These are phyloP conservation scores for Oreochromis mossambicus DNA, from an alignment of 2,797 vertebrate genomes.

Conservation along the genomic window DNA sequence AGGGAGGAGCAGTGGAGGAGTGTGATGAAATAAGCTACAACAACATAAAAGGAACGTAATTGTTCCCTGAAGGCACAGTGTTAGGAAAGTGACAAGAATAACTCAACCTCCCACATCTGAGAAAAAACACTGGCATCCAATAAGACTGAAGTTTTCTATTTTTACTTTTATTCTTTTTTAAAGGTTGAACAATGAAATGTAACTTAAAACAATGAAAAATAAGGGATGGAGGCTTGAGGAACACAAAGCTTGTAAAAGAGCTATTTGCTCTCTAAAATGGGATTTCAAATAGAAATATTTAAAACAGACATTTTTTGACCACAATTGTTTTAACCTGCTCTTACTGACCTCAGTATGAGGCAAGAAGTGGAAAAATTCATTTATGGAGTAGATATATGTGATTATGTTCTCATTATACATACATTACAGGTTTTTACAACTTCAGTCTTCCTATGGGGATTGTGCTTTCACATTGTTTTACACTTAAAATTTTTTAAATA, in stretches of 20 bases:
- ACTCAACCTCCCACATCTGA: slow-evolving; percentile 28
- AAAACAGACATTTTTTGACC: neutral
- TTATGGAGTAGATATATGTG: neutral
- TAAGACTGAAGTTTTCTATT: neutral
- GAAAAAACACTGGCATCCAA: neutral
- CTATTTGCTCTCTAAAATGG: neutral
- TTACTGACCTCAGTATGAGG: neutral
- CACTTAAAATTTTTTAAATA: neutral
- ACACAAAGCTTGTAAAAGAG: neutral
- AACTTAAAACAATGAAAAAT: neutral
- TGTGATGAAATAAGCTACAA: slow-evolving; percentile 61
- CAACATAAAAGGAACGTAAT: slow-evolving; percentile 54
- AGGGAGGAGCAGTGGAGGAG: slow-evolving; percentile 34
- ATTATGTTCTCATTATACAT: neutral
- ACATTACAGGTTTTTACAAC: neutral
- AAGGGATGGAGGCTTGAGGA: neutral
- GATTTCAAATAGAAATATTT: neutral
- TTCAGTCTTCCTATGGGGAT: neutral
- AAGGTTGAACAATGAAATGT: neutral
- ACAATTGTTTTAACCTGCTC: neutral
- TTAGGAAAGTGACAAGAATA: slow-evolving; percentile 45
- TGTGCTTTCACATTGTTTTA: neutral
- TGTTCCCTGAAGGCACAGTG: slow-evolving; percentile 54
- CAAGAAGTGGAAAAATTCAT: neutral
- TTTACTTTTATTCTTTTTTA: neutral